phyloP scores from a whole-genome alignment of 2,113 vertebrate species.

The Gasterosteus nipponicus region DNA sequence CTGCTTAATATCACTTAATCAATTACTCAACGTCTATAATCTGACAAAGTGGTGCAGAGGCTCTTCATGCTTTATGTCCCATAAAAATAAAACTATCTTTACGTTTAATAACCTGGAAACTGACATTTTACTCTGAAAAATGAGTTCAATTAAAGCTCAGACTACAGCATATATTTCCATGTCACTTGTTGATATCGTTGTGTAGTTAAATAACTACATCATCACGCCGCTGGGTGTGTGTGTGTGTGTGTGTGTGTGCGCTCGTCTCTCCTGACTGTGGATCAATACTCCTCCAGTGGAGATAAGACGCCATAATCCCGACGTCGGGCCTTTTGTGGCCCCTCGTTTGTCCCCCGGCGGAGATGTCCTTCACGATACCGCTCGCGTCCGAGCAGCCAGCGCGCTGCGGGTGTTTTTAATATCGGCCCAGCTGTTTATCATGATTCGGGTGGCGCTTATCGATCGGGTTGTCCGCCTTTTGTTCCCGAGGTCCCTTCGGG shows the following conservation, averaged over 20 bases:
- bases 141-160: too few species aligned
- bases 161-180: too few species aligned
- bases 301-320: conserved; percentile 86
- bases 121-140: background rate
- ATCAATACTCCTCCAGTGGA: conserved; percentile 92
- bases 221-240: conserved; percentile 73
- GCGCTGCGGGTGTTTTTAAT: background rate
- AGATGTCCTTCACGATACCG: conserved; percentile 81
- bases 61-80: background rate
- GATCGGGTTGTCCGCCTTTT: conserved; percentile 17
- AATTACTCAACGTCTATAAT: background rate
- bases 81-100: too few species aligned
- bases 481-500: background rate
- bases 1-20: background rate
- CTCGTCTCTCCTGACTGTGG: conserved; percentile 84
- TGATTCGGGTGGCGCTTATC: background rate
- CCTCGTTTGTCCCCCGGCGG: conserved; percentile 72
- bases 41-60: background rate
- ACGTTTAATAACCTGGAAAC: background rate
- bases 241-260: too few species aligned
- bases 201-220: background rate
- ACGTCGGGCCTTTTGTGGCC: conserved; percentile 83
- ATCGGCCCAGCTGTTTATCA: background rate
- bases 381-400: conserved; percentile 17
- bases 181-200: background rate